phyloP scores from a whole-genome alignment of 1,140 invertebrate genomes.

The Aphis gossypii region DNA sequence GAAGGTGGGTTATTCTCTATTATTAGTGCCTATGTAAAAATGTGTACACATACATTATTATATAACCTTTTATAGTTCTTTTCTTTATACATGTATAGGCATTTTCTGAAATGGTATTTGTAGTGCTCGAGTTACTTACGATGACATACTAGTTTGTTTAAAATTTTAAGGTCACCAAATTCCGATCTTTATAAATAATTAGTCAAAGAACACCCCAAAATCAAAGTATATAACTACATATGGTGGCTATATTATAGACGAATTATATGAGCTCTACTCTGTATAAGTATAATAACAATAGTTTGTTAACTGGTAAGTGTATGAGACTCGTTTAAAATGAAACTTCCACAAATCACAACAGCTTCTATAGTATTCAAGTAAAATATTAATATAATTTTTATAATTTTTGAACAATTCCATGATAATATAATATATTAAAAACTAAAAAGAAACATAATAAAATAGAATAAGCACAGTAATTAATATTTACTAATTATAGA shows the following conservation, averaged over 20 bases:
- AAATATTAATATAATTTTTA: no score
- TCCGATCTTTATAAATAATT: not conserved
- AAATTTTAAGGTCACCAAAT: not conserved
- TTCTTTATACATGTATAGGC: not conserved
- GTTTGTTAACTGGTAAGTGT: not conserved
- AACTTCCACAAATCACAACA: not conserved
- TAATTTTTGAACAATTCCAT: not conserved
- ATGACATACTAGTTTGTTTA: not conserved
- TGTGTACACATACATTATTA: no score
- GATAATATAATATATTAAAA: not conserved
- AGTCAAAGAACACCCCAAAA: not conserved
- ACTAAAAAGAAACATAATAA: not conserved
- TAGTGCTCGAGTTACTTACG: not conserved
- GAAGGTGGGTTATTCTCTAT: not conserved
- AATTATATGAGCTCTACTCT: not conserved
- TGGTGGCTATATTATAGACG: not conserved
- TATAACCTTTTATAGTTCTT: no score
- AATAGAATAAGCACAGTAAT: not conserved
- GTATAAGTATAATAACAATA: not conserved
- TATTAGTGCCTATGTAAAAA: no score
- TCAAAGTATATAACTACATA: not conserved
- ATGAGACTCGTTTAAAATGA: not conserved
- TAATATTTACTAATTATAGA: not conserved
- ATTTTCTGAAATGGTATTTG: not conserved
- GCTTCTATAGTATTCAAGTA: no score